phyloP scores from a whole-genome alignment of 2,113 vertebrate species.

The Pseudopipra pipra region DNA sequence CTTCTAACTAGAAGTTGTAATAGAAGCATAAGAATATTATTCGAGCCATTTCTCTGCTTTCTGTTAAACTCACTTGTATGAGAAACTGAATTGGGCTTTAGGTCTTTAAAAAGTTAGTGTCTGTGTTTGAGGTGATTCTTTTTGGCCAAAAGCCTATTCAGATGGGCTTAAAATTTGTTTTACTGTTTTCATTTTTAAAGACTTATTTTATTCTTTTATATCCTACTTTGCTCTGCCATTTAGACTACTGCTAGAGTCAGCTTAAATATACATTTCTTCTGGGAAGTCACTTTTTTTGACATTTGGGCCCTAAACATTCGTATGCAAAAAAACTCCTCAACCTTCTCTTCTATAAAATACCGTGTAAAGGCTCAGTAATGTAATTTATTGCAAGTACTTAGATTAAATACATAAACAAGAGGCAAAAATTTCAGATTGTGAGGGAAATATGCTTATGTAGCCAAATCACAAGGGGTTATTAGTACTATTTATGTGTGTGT shows the following conservation, averaged over 20 bases:
- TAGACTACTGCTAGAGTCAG: background rate
- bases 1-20: background rate
- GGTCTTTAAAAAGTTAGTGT: background rate
- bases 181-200: background rate
- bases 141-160: background rate
- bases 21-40: background rate
- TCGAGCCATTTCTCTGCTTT: background rate
- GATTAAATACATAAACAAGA: background rate
- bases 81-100: background rate
- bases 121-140: background rate
- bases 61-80: background rate
- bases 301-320: background rate
- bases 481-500: fast-evolving
- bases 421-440: background rate
- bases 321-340: fast-evolving
- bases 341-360: background rate
- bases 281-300: background rate
- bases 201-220: background rate
- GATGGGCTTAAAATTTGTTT: background rate
- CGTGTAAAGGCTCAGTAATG: background rate
- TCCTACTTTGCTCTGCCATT: background rate
- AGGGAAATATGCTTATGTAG: background rate
- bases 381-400: background rate
- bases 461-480: background rate
- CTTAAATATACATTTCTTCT: background rate